Percentiles rank a stretch among this genome's conserved stretches.
Conservation (phyloP, 2,113 vertebrate species). For the Globicephala melas region DNA sequence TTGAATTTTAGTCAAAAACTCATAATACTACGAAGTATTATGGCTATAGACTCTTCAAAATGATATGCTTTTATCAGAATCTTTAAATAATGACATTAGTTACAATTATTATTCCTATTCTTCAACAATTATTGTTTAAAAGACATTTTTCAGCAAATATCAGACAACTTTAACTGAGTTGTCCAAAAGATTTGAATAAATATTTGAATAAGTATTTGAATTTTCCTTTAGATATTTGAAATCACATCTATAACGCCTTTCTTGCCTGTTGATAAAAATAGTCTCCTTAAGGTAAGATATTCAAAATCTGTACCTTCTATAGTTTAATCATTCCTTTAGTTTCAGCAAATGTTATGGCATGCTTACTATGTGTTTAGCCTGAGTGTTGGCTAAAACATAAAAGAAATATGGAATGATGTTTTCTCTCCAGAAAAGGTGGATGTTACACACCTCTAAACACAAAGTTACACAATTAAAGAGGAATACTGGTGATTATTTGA, state of each 20-base stretch:
- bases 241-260: not conserved
- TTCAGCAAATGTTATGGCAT: not conserved
- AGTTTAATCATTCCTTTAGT: not conserved
- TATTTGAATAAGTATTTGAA: not conserved
- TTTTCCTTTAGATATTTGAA: not conserved
- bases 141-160: not conserved
- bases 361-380: not conserved
- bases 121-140: not conserved
- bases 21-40: not conserved
- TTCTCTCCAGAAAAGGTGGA: not conserved
- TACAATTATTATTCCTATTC: not conserved
- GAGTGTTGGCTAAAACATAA: not conserved
- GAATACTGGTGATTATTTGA: not conserved
- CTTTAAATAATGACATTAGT: not conserved
- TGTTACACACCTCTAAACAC: not conserved
- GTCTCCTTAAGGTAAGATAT: not conserved
- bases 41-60: not conserved
- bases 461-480: not conserved
- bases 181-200: not conserved
- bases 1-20: not conserved
- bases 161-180: not conserved
- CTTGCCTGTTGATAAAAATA: not conserved
- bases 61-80: not conserved
- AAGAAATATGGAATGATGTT: not conserved
- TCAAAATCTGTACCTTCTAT: not conserved